These are phyloP conservation scores for Lepidurus apus DNA, from an alignment of 1,140 invertebrate species.

Conservation along the genomic window DNA sequence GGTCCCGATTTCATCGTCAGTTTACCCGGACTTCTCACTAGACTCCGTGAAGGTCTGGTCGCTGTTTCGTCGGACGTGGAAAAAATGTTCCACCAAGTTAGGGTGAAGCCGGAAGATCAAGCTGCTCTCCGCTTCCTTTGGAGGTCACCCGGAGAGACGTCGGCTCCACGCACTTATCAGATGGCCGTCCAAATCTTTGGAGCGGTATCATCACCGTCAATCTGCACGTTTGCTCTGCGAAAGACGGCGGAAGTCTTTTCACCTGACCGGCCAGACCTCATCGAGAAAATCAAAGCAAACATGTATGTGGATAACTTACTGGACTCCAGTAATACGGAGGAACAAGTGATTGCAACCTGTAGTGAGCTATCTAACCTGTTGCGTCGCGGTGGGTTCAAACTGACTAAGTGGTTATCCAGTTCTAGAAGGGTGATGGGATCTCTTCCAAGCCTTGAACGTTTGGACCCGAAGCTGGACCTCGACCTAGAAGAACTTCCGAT, in stretches of 20 bases:
- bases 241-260: too few species aligned
- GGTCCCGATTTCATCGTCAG: too few species aligned
- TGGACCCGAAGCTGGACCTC: too few species aligned
- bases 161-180: conserved; percentile 22
- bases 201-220: too few species aligned
- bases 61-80: conserved; percentile 28
- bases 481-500: too few species aligned
- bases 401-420: conserved; percentile 10
- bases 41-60: conserved; percentile 19
- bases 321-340: conserved; percentile 28
- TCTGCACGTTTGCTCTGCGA: too few species aligned
- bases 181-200: conserved; percentile 33
- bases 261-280: too few species aligned
- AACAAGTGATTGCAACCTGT: conserved; percentile 29
- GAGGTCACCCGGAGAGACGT: conserved; percentile 11
- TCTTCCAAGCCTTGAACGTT: neutral
- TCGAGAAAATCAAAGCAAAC: too few species aligned
- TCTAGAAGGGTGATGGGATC: conserved; percentile 1
- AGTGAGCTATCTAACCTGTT: neutral
- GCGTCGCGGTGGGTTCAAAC: conserved; percentile 4
- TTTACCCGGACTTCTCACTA: too few species aligned
- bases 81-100: conserved; percentile 33
- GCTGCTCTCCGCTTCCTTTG: conserved; percentile 34
- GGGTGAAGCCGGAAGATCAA: conserved; percentile 30
- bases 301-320: conserved; percentile 36